These are phyloP conservation scores for Sinocyclocheilus maitianheensis DNA, from an alignment of 2,113 vertebrate species.

Conservation along the genomic window DNA sequence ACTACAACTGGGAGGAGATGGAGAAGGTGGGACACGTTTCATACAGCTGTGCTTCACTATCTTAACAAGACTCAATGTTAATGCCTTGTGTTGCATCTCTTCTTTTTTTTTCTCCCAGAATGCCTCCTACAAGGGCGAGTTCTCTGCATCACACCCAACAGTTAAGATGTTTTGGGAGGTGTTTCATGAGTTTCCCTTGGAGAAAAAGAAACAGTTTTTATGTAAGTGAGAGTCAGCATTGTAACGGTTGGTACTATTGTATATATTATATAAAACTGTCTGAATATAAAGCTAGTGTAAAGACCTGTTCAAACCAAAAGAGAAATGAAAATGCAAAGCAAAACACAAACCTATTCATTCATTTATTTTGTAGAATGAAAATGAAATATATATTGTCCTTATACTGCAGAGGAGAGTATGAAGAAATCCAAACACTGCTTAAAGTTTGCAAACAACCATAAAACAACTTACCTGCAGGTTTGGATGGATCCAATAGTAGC, in stretches of 20 bases:
- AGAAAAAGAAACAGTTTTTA: slow-evolving; percentile 97
- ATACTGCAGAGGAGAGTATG: background rate
- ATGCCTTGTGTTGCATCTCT: background rate
- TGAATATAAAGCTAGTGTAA: background rate
- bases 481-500: too few species aligned
- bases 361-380: background rate
- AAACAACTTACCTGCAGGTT: too few species aligned
- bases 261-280: background rate
- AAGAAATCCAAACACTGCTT: too few species aligned
- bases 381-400: background rate
- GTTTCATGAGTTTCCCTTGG: slow-evolving; percentile 93
- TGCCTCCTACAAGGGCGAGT: slow-evolving; percentile 91
- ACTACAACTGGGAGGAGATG: slow-evolving; percentile 96
- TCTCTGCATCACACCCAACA: slow-evolving; percentile 87
- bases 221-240: slow-evolving; percentile 73
- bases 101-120: slow-evolving; percentile 72
- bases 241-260: background rate
- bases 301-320: background rate
- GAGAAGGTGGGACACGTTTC: slow-evolving; percentile 84
- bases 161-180: slow-evolving; percentile 96
- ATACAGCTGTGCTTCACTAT: background rate
- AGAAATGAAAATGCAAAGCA: background rate
- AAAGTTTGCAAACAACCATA: too few species aligned
- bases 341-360: background rate
- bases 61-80: background rate